These are phyloP conservation scores for Regulus satrapa DNA, from an alignment of 2,113 vertebrate genomes.

Conservation along the genomic window DNA sequence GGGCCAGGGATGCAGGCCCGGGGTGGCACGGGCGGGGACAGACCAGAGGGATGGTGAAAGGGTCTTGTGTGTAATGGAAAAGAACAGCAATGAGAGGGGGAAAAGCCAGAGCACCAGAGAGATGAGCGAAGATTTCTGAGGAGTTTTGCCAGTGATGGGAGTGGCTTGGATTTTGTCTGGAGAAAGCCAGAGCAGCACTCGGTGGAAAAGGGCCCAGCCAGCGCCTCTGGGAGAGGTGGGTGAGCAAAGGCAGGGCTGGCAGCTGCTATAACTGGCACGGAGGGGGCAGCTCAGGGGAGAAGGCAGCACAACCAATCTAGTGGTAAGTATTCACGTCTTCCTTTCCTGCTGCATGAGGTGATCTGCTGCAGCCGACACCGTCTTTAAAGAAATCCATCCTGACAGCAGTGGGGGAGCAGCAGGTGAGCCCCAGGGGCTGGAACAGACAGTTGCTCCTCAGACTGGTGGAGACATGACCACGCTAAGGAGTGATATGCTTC, in stretches of 20 bases:
- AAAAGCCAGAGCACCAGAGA: neutral
- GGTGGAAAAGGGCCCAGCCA: neutral
- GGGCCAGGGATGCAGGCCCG: neutral
- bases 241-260: neutral
- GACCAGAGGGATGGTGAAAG: neutral
- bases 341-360: neutral
- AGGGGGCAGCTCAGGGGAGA: neutral
- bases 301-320: neutral
- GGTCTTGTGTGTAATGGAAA: neutral
- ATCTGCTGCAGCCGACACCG: neutral
- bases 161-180: neutral
- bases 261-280: rapidly evolving
- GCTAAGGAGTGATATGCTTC: neutral
- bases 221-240: neutral
- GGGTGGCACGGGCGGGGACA: rapidly evolving
- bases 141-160: neutral
- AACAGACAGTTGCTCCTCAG: constrained; percentile 1
- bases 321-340: neutral
- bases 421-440: constrained; percentile 34
- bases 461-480: constrained; percentile 17
- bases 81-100: neutral
- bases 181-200: neutral
- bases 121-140: neutral
- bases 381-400: neutral
- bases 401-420: constrained; percentile 1